Evolutionary conservation across 2,888 invertebrate genomes (phyloP).

Genomic region (Macaria liturata): DNA sequence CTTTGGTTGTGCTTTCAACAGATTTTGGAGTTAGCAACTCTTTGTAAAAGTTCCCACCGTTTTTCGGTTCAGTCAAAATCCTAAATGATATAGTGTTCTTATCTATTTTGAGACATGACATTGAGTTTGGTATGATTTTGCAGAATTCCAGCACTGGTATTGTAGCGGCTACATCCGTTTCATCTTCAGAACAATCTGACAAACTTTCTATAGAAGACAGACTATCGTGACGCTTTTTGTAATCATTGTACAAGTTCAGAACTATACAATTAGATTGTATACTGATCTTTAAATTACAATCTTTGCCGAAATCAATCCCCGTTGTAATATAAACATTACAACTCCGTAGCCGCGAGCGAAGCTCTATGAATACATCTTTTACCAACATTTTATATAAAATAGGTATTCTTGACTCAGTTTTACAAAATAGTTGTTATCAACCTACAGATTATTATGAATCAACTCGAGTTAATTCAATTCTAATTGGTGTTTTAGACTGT

Average conservation of each 20-base stretch:
- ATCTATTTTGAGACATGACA: slow-evolving; percentile 77
- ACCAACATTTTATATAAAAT: slow-evolving; percentile 64
- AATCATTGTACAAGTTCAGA: slow-evolving; percentile 65
- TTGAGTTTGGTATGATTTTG: slow-evolving; percentile 75
- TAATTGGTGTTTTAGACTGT: too few species aligned
- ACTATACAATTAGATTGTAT: slow-evolving; percentile 74
- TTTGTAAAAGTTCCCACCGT: slow-evolving; percentile 74
- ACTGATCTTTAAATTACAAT: slow-evolving; percentile 73
- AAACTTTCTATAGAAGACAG: slow-evolving; percentile 76
- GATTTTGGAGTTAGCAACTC: slow-evolving; percentile 54
- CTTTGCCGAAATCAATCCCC: slow-evolving; percentile 65
- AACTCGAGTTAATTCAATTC: too few species aligned
- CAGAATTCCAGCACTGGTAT: slow-evolving; percentile 71
- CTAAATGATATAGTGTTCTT: slow-evolving; percentile 74
- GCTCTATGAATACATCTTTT: slow-evolving; percentile 82
- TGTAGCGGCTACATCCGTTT: slow-evolving; percentile 55
- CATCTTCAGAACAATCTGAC: slow-evolving; percentile 74
- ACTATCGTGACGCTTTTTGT: slow-evolving; percentile 62
- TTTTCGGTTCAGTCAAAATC: slow-evolving; percentile 72
- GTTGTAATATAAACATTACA: slow-evolving; percentile 84
- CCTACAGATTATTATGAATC: too few species aligned
- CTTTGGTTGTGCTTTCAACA: slow-evolving; percentile 37
- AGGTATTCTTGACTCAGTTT: slow-evolving; percentile 18
- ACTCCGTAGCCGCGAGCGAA: slow-evolving; percentile 83
- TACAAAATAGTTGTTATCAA: slow-evolving; percentile 4